Base-by-base conservation (phyloP, 2,113 vertebrate genomes). In the Proterorhinus semilunaris region DNA sequence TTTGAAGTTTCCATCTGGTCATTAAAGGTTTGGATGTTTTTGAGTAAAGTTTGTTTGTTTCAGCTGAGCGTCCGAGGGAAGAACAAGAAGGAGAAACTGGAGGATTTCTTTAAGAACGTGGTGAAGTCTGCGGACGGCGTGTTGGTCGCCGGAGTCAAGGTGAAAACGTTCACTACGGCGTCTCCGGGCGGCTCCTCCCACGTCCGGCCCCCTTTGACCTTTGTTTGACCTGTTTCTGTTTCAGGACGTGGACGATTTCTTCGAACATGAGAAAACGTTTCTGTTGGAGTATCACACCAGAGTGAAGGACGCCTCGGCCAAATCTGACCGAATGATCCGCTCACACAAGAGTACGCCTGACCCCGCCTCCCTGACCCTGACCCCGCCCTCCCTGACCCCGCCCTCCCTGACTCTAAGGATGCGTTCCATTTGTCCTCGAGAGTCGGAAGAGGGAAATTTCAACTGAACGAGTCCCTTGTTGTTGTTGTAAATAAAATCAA, bases 71-170 rank as follows among this genome's bases (percentile, higher is more conserved):
- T 99, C 52, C 93, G 97, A 91, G 98, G 98, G 46, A 99, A 99
- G 91, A 99, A 99, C 90, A 99, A 98, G 92, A 99, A 98, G 79
- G 98, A 99, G 85, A 99, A 98, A 87, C 91, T 99, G 77, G 98
- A 99, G 92, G 98, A 99, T 73, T 99, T 99, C 92, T 98, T 99
- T 78, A 98, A 99, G 91, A 99, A 96, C 51, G 96, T 99, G 89
- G 97, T 99, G 83, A 99, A 99, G 82, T 96, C 98, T 4, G 98
- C 98, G 12, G 98, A 99, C 61, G 97, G 97, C 69, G 97, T 99
- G n/a, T 92, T 99, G 86, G 97, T 99, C 88, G 96, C 96, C 48
- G 96, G 98, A 87, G 96, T 97, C 80, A 99, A 99, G 95, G 98
- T 99, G 83, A 27, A 3, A 10, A 21, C 10, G 4, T 5, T 1